Evolutionary conservation across 2,888 invertebrate species (phyloP), one percentile per base, ranked within the genome.

Genomic region (Xanthia icteritia): DNA sequence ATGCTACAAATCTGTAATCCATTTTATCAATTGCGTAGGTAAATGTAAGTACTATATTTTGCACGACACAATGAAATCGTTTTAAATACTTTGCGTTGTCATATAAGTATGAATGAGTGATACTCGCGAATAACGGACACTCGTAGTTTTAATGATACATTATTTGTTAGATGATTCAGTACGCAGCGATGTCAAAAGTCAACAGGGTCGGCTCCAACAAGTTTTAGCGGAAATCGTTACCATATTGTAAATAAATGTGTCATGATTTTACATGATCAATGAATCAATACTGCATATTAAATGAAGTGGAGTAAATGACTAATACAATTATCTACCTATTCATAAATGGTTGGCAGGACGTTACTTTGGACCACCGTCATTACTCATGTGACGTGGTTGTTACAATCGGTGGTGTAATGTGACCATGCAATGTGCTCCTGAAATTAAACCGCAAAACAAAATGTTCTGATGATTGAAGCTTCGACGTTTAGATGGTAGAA

Each of bases 191-290:
- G 91, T 92, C 91, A 92, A 89, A 93, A 90, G 92, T 91, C 91
- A 91, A 85, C 84, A 76, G 89, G 89, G 77, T 85, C 84, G 74
- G 77, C 88, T 91, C 91, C 91, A 90, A 86, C 86, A 90, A 84
- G 86, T 90, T 91, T 90, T 91, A 91, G 89, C 93, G 94, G 94
- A 95, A 94, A 92, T 91, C 82, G 91, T 93, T 91, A 91, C 89
- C 90, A 92, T 92, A 89, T 82, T 79, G 79, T 68, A 75, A 70
- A 81, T 82, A 91, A 31, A 31, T 94, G 92, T 92, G 93, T 93
- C 94, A 94, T 92, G 89, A 92, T 91, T 92, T 92, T 90, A 92
- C 90, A 88, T 91, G 91, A 77, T 89, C 87, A 90, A 91, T 94
- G 93, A 94, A 92, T 93, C 93, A 93, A 93, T 91, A 86, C 84